These are phyloP conservation scores for Leptogaster cylindrica DNA, from an alignment of 2,888 invertebrate species.

Conservation along the genomic window DNA sequence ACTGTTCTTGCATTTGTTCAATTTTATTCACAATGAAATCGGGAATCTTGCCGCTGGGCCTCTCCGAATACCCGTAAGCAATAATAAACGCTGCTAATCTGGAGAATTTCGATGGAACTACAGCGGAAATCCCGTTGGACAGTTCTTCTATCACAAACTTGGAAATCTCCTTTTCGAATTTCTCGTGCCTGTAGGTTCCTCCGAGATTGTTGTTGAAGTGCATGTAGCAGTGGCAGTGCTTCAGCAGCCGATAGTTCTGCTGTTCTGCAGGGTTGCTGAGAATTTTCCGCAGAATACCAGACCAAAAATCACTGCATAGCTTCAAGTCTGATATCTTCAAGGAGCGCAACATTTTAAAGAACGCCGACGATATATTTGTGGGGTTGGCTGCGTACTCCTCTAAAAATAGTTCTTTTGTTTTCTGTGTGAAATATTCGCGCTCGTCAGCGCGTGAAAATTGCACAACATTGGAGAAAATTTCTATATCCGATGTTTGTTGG, in stretches of 20 bases:
- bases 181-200: conserved; percentile 63
- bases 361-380: conserved; percentile 55
- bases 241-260: conserved; percentile 55
- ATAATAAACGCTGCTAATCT: conserved; percentile 61
- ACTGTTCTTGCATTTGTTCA: conserved; percentile 59
- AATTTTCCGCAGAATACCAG: conserved; percentile 57
- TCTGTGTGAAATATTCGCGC: conserved; percentile 58
- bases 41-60: conserved; percentile 55
- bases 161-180: conserved; percentile 62
- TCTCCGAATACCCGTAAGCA: conserved; percentile 60
- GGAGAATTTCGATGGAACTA: conserved; percentile 61
- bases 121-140: conserved; percentile 55
- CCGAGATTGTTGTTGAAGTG: conserved; percentile 65
- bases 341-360: conserved; percentile 62
- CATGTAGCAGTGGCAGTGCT: conserved; percentile 64
- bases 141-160: conserved; percentile 58
- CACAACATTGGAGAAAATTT: conserved; percentile 61
- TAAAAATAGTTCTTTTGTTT: conserved; percentile 56
- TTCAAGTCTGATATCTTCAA: conserved; percentile 63
- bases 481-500: conserved; percentile 57
- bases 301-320: conserved; percentile 64
- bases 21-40: conserved; percentile 59
- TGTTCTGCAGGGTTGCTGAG: conserved; percentile 51
- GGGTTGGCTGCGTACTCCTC: conserved; percentile 48
- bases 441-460: conserved; percentile 62